A percentile compares a stretch with the other conserved stretches of the same genome.
Evolutionary conservation across 2,888 invertebrate species (phyloP).

Genomic region (Phaonia tiefii): DNA sequence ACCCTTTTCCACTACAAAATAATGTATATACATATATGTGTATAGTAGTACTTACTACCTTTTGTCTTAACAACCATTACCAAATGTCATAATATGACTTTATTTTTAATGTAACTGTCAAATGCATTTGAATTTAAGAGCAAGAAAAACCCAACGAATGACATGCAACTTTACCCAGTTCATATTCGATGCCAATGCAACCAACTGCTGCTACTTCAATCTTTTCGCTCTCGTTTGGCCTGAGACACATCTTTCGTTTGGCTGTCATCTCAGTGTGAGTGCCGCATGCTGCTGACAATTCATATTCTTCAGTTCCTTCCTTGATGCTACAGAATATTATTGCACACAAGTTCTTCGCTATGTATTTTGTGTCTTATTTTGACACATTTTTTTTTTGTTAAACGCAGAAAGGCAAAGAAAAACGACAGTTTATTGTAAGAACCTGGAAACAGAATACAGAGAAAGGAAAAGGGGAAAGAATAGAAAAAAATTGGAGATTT

Average conservation of each 20-base stretch:
- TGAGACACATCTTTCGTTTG: background rate
- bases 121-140: conserved; percentile 44
- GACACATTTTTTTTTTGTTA: conserved; percentile 52
- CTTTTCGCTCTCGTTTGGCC: background rate
- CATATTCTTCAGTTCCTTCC: conserved; percentile 5
- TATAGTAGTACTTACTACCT: conserved; percentile 42
- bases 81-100: conserved; percentile 66
- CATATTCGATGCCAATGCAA: conserved; percentile 35
- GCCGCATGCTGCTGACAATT: conserved; percentile 26
- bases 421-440: conserved; percentile 18
- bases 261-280: conserved; percentile 4
- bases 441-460: background rate
- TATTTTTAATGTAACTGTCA: conserved; percentile 66
- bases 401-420: conserved; percentile 20
- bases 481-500: conserved; percentile 49
- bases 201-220: background rate
- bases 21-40: too few species aligned
- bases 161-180: conserved; percentile 32
- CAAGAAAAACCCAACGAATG: conserved; percentile 1
- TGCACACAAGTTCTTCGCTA: conserved; percentile 25
- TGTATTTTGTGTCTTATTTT: conserved; percentile 49
- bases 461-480: background rate
- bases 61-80: conserved; percentile 61
- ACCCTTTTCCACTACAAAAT: too few species aligned
- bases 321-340: background rate